Evolutionary conservation across 1,140 invertebrate genomes (phyloP), one percentile per base, ranked within the genome.

Genomic region (Drosophila bipectinata): DNA sequence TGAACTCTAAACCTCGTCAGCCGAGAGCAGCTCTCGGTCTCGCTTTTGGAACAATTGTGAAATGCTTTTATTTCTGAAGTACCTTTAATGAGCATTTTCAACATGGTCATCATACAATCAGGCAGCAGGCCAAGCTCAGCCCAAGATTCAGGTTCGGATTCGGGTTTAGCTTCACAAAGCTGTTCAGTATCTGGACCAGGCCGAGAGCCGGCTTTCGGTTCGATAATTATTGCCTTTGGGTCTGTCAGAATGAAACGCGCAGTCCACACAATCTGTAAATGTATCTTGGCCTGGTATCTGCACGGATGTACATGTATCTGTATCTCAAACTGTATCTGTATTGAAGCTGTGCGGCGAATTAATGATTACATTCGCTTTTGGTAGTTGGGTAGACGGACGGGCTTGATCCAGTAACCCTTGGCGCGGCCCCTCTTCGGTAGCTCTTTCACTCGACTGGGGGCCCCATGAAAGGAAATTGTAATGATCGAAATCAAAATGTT

Each of bases 401-500:
- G 62, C 73, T 88, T 88, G 84, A 88, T 88, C 83, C 79, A 88
- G 79, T 88, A 88, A 88, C 83, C 83, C 80, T 84, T 84, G 62
- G 54, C 41, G 34, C 51, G 44, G 66, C 67, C 66, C 59, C 74
- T 44, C 41, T 85, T 74, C 82, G 78, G 82, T 88, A 87, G 82
- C 82, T 87, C 83, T 76, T 75, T 75, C 62, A 68, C 75, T 64
- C 68, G 47, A 71, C 66, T 72, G 74, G 52, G 53, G 62, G 58
- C 74, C 45, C 54, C n/a, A 77, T 82, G 72, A 88, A 88, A 88
- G 83, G 83, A 88, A 88, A 88, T 83, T 88, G 83, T 88, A 88
- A 88, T 88, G 83, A 88, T 83, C 79, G 72, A 88, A 88, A 88
- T 88, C 83, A 88, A 88, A 88, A 88, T 88, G 83, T 88, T 88